These are phyloP conservation scores for Cyphomyrus discorhynchus DNA, from an alignment of 2,113 vertebrate species.

Conservation along the genomic window DNA sequence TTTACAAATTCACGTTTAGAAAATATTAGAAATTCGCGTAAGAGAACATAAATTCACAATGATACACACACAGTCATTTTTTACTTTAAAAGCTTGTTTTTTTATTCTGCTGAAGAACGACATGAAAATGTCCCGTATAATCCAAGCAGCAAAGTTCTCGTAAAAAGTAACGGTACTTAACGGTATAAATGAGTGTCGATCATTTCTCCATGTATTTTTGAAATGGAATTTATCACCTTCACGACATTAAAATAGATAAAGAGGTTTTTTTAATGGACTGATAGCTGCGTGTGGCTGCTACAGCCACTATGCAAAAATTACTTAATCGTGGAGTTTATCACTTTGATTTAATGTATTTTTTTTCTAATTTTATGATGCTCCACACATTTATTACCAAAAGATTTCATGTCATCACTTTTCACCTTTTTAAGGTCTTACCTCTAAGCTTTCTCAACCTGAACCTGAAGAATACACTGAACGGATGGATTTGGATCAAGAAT, in stretches of 20 bases:
- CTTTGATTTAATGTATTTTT: background rate
- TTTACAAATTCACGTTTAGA: background rate
- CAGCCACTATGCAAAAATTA: background rate
- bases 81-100: background rate
- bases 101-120: background rate
- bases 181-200: background rate
- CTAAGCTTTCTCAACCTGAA: background rate
- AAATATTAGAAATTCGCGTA: background rate
- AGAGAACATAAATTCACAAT: background rate
- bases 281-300: background rate
- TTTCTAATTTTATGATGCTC: background rate
- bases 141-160: background rate
- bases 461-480: background rate
- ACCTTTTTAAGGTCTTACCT: background rate
- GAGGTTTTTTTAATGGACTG: background rate
- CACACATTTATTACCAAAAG: background rate
- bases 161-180: background rate
- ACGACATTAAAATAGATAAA: background rate
- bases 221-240: background rate
- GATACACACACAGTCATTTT: background rate
- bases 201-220: background rate
- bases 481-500: background rate
- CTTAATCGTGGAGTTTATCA: background rate
- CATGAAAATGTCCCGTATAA: background rate
- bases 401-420: background rate